Percentiles rank a stretch among this genome's conserved stretches.
These are phyloP conservation scores for Danio choprae DNA, from an alignment of 2,797 vertebrate species.

Conservation along the genomic window DNA sequence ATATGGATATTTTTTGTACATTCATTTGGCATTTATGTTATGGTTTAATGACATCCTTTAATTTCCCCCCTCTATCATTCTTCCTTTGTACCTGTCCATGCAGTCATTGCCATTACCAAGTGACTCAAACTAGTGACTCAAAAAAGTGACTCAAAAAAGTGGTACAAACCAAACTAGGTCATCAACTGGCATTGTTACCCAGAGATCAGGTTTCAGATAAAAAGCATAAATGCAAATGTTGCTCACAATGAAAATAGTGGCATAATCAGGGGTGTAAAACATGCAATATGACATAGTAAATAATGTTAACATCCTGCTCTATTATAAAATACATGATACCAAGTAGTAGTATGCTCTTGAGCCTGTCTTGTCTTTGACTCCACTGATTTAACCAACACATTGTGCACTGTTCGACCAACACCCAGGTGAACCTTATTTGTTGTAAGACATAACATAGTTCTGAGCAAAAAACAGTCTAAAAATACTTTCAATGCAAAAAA, in stretches of 20 bases:
- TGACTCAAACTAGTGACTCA: background rate
- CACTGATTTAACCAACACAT: background rate
- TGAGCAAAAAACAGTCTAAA: constrained; percentile 44
- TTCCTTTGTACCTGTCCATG: background rate
- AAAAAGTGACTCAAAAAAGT: too few species aligned
- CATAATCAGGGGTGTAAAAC: too few species aligned
- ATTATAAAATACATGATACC: background rate
- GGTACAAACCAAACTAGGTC: background rate
- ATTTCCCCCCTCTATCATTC: background rate
- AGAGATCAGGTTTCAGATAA: background rate
- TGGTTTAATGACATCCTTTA: background rate
- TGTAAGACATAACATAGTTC: constrained; percentile 54
- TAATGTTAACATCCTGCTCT: background rate
- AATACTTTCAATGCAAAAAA: constrained; percentile 46
- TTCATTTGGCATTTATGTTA: background rate
- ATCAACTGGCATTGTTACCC: background rate
- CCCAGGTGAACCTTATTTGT: constrained; percentile 5
- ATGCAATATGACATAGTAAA: background rate
- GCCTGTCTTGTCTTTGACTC: background rate
- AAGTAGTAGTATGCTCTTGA: background rate
- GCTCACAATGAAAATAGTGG: too few species aligned
- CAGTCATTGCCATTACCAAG: background rate
- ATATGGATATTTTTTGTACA: too few species aligned
- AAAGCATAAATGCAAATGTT: background rate
- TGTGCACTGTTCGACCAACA: background rate